Conservation (phyloP, 2,797 vertebrate species). For the Tiaroga cobitis region DNA sequence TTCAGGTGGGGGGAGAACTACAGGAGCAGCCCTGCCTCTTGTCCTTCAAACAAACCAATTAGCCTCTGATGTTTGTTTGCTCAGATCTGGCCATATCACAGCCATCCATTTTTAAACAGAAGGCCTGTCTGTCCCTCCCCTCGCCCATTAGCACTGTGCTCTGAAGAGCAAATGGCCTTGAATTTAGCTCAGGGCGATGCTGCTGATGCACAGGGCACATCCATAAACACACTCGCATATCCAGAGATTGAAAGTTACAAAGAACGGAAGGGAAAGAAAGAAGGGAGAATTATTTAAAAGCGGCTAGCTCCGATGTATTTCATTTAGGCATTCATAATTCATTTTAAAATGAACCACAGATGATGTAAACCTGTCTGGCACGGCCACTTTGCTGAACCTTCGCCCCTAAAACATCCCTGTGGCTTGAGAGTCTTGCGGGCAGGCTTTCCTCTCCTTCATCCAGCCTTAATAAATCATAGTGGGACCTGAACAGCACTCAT, state of each 20-base stretch:
- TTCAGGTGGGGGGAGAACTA: constrained; percentile 53
- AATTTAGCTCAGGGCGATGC: constrained; percentile 76
- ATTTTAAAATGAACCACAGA: constrained; percentile 79
- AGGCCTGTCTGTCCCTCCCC: constrained; percentile 62
- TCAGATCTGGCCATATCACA: constrained; percentile 70
- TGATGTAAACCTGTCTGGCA: constrained; percentile 80
- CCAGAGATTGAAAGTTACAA: constrained; percentile 38
- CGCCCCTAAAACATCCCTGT: constrained; percentile 79
- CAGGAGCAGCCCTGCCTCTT: constrained; percentile 43
- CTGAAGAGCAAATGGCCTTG: constrained; percentile 75
- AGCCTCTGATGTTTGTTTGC: constrained; percentile 75
- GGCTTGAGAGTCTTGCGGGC: constrained; percentile 78
- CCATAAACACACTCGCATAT: constrained; percentile 44
- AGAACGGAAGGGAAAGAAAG: constrained; percentile 55
- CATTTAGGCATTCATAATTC: constrained; percentile 82
- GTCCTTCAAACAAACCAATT: constrained; percentile 69
- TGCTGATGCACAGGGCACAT: constrained; percentile 62
- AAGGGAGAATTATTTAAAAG: constrained; percentile 69
- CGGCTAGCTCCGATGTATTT: constrained; percentile 76
- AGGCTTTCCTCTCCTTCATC: constrained; percentile 62
- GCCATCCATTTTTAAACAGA: constrained; percentile 81
- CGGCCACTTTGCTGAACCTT: constrained; percentile 74
- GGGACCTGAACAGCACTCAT: constrained; percentile 76
- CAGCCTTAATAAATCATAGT: constrained; percentile 82
- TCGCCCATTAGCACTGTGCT: constrained; percentile 73